phyloP scores from a whole-genome alignment of 2,888 invertebrate species.

The Chrysotoxum bicinctum region DNA sequence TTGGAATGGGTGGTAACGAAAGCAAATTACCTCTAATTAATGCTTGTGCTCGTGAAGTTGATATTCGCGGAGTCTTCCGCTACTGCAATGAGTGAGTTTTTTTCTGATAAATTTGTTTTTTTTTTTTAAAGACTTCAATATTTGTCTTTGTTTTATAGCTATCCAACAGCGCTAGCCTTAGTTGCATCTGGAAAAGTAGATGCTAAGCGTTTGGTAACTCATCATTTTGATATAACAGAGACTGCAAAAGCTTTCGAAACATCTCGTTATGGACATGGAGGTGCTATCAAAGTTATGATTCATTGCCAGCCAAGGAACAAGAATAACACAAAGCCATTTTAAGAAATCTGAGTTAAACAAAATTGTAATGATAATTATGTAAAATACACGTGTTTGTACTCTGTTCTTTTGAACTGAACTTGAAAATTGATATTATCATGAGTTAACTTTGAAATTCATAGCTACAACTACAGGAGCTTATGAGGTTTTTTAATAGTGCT shows the following conservation, averaged over 20 bases:
- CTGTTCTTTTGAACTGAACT: no score
- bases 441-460: no score
- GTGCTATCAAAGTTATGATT: conserved; percentile 94
- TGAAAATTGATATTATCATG: no score
- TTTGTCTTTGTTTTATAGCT: conserved; percentile 83
- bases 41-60: conserved; percentile 92
- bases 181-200: conserved; percentile 89
- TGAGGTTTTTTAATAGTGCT: no score
- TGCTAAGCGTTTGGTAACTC: conserved; percentile 91
- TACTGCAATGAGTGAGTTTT: conserved; percentile 91
- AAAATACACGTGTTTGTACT: background rate
- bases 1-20: conserved; percentile 93
- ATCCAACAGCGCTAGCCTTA: conserved; percentile 89
- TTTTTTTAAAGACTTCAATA: background rate
- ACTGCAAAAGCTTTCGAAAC: conserved; percentile 92
- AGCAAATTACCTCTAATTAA: conserved; percentile 91
- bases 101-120: background rate
- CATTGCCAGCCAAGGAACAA: conserved; percentile 85
- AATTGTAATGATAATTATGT: background rate
- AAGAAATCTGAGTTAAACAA: background rate
- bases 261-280: conserved; percentile 87
- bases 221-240: conserved; percentile 90
- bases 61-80: conserved; percentile 95
- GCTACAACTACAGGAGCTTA: no score
- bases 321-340: conserved; percentile 81